A percentile compares a stretch with the other conserved stretches of the same genome.
Conservation (phyloP, 2,888 invertebrate species). For the Danaus chrysippus region DNA sequence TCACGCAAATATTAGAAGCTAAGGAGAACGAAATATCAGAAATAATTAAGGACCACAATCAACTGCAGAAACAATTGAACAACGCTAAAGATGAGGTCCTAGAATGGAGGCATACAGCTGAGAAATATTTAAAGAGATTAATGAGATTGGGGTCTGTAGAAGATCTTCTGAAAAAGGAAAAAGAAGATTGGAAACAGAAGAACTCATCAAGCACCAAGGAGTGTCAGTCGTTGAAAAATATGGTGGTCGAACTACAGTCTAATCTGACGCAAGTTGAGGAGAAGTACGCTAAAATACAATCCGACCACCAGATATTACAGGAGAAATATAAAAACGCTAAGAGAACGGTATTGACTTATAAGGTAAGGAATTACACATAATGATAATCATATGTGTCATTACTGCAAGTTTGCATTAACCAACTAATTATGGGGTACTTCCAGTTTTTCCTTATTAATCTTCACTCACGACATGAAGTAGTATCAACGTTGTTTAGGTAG, state of each 20-base stretch:
- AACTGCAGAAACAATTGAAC: conserved; percentile 57
- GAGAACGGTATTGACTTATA: conserved; percentile 81
- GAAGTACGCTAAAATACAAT: conserved; percentile 51
- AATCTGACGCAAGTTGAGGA: conserved; percentile 67
- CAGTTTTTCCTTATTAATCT: too few relatives aligned
- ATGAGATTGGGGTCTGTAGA: conserved; percentile 58
- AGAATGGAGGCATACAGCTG: conserved; percentile 62
- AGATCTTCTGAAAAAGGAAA: conserved; percentile 57
- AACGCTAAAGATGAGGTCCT: conserved; percentile 53
- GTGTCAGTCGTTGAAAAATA: conserved; percentile 61
- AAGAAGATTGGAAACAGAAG: conserved; percentile 59
- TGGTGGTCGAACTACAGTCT: conserved; percentile 62
- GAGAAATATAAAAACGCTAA: conserved; percentile 82
- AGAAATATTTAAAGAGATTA: conserved; percentile 61
- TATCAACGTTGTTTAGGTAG: too few relatives aligned
- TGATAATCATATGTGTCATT: background rate
- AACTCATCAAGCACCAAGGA: conserved; percentile 52
- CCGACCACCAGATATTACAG: conserved; percentile 71
- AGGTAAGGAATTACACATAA: conserved; percentile 54
- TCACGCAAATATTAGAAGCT: conserved; percentile 70
- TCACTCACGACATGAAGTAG: too few relatives aligned
- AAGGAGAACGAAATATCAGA: conserved; percentile 75
- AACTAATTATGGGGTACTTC: too few relatives aligned
- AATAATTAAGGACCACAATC: conserved; percentile 67
- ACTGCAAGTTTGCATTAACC: too few relatives aligned